Evolutionary conservation across 2,113 vertebrate species (phyloP).

Genomic region (Brachyhypopomus occidentalis): DNA sequence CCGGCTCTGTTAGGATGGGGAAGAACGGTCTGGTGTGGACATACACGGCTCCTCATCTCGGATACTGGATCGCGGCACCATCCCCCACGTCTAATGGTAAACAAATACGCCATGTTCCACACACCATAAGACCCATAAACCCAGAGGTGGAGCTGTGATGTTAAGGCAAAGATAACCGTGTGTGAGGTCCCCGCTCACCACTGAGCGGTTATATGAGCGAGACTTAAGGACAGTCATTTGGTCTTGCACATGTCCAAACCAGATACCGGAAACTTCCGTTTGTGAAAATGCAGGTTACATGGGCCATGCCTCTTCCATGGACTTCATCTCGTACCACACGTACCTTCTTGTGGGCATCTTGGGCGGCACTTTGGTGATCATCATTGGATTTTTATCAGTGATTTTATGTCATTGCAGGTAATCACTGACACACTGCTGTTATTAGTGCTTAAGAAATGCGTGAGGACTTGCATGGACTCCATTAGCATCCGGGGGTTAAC

Average conservation of each 20-base stretch:
- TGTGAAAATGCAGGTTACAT: slow-evolving; percentile 74
- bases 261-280: slow-evolving; percentile 36
- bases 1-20: slow-evolving; percentile 78
- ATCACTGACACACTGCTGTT: neutral
- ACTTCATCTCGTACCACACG: slow-evolving; percentile 87
- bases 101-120: neutral
- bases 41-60: slow-evolving; percentile 86
- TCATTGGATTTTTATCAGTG: slow-evolving; percentile 84
- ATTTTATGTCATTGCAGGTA: slow-evolving; percentile 94
- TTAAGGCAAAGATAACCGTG: neutral
- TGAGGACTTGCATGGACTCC: neutral
- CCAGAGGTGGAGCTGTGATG: neutral
- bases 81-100: slow-evolving; percentile 81
- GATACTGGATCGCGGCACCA: slow-evolving; percentile 91
- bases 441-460: neutral
- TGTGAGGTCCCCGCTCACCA: neutral
- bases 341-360: slow-evolving; percentile 87
- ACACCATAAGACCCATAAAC: neutral
- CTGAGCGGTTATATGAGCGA: neutral
- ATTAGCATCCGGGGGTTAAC: neutral
- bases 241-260: neutral
- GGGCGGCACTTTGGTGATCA: slow-evolving; percentile 84
- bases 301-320: slow-evolving; percentile 74
- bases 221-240: neutral
- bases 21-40: slow-evolving; percentile 82